These are phyloP conservation scores for Scophthalmus maximus DNA, from an alignment of 2,113 vertebrate species.

Conservation along the genomic window DNA sequence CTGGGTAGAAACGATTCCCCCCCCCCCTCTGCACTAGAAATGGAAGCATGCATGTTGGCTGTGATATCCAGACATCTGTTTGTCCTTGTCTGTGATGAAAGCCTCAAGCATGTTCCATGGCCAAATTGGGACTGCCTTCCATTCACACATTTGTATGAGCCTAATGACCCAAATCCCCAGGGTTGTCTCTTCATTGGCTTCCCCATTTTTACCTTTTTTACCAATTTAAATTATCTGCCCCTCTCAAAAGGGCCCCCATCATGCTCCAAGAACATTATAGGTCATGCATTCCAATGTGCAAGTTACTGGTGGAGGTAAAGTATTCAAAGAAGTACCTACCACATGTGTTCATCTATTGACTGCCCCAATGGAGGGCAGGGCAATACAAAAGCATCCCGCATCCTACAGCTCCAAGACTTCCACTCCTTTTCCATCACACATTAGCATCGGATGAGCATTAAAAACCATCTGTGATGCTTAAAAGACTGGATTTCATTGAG, in stretches of 20 bases:
- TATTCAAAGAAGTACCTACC: slow-evolving; percentile 55
- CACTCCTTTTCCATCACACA: slow-evolving; percentile 55
- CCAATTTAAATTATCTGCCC: slow-evolving; percentile 68
- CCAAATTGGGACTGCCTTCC: slow-evolving; percentile 71
- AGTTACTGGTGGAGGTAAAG: slow-evolving; percentile 62
- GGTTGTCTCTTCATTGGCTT: slow-evolving; percentile 65
- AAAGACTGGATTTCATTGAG: slow-evolving; percentile 59
- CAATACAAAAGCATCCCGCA: slow-evolving; percentile 64
- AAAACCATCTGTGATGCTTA: slow-evolving; percentile 75
- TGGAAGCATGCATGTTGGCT: slow-evolving; percentile 75
- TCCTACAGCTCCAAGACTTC: slow-evolving; percentile 49
- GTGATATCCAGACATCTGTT: slow-evolving; percentile 80
- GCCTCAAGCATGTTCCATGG: slow-evolving; percentile 69
- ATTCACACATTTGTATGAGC: slow-evolving; percentile 74
- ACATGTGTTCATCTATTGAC: slow-evolving; percentile 69
- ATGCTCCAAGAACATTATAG: slow-evolving; percentile 58
- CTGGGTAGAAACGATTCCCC: slow-evolving; percentile 48
- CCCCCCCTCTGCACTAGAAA: slow-evolving; percentile 40
- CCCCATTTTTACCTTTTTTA: slow-evolving; percentile 47
- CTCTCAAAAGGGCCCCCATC: slow-evolving; percentile 46
- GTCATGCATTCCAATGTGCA: slow-evolving; percentile 70
- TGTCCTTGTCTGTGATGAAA: slow-evolving; percentile 76
- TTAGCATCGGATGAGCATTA: slow-evolving; percentile 70
- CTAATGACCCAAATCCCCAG: slow-evolving; percentile 67
- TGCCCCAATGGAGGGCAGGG: slow-evolving; percentile 44